A percentile compares a stretch with the other conserved stretches of the same genome.
Evolutionary conservation across 2,888 invertebrate genomes (phyloP).

Genomic region (Cerastis leucographa): DNA sequence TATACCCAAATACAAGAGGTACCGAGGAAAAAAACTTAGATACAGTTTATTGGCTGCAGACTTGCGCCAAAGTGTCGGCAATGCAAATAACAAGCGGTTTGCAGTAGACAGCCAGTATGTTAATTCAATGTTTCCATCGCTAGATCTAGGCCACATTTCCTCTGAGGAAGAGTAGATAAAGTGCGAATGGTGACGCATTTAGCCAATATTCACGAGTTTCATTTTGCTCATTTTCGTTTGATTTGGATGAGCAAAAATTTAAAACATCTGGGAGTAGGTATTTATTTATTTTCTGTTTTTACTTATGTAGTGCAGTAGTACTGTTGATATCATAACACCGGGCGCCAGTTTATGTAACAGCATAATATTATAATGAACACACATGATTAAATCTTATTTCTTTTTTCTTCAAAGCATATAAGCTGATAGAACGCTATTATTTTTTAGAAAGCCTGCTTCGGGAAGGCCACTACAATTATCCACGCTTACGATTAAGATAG

Average conservation of each 20-base stretch:
- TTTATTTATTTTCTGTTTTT: not conserved
- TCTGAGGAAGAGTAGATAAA: conserved; percentile 81
- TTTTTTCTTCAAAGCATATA: conserved; percentile 49
- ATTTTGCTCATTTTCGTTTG: conserved; percentile 14
- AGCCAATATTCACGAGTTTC: conserved; percentile 27
- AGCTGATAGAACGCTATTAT: conserved; percentile 55
- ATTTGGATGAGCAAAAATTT: conserved; percentile 27
- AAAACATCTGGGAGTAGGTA: conserved; percentile 6
- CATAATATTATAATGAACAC: conserved; percentile 18
- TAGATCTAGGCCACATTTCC: conserved; percentile 85
- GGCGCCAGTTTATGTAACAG: conserved; percentile 1
- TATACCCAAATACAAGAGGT: not conserved
- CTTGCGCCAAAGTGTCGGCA: conserved; percentile 61
- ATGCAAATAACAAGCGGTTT: conserved; percentile 73
- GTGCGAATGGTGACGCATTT: conserved; percentile 79
- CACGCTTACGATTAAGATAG: conserved; percentile 69
- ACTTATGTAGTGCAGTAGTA: not conserved
- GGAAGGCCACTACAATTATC: conserved; percentile 77
- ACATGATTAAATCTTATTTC: conserved; percentile 40
- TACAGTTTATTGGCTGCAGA: conserved; percentile 59
- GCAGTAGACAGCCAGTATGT: conserved; percentile 71
- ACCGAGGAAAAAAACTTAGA: conserved; percentile 60
- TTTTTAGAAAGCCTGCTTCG: conserved; percentile 76
- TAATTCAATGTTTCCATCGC: conserved; percentile 74
- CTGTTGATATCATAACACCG: not conserved